These are phyloP conservation scores for Eugnorisma glareosa DNA, from an alignment of 2,888 invertebrate species.

Conservation along the genomic window DNA sequence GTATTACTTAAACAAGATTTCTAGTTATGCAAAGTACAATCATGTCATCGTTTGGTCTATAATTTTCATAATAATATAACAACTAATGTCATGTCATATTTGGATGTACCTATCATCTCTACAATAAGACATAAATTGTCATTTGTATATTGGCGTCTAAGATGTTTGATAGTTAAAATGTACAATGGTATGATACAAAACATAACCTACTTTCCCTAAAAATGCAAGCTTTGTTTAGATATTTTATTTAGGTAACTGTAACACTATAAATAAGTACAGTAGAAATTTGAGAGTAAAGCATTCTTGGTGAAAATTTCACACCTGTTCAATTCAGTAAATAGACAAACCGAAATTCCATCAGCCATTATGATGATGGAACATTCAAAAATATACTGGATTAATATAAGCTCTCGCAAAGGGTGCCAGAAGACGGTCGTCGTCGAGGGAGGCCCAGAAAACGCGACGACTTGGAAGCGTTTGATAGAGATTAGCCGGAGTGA, in stretches of 20 bases:
- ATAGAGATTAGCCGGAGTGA: too few species aligned
- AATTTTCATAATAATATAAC: constrained; percentile 11
- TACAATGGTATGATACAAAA: background rate
- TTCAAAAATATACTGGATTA: background rate
- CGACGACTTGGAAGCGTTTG: too few species aligned
- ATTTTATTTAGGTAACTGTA: too few species aligned
- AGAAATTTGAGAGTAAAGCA: background rate
- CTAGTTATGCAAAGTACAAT: constrained; percentile 48
- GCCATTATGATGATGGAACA: background rate
- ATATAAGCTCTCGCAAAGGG: too few species aligned
- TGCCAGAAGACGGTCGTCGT: too few species aligned
- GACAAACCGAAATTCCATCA: background rate
- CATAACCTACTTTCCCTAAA: background rate
- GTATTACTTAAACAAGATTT: constrained; percentile 36
- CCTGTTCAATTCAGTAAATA: background rate
- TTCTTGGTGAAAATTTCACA: background rate
- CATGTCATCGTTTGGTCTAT: constrained; percentile 14
- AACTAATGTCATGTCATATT: constrained; percentile 7
- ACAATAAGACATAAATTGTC: background rate
- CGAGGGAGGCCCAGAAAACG: too few species aligned
- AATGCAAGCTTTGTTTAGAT: too few species aligned
- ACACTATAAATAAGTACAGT: background rate
- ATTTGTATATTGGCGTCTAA: background rate
- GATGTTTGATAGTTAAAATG: background rate
- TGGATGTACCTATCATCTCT: background rate